Base-by-base conservation (phyloP, 2,113 vertebrate species). In the Acinonyx jubatus region DNA sequence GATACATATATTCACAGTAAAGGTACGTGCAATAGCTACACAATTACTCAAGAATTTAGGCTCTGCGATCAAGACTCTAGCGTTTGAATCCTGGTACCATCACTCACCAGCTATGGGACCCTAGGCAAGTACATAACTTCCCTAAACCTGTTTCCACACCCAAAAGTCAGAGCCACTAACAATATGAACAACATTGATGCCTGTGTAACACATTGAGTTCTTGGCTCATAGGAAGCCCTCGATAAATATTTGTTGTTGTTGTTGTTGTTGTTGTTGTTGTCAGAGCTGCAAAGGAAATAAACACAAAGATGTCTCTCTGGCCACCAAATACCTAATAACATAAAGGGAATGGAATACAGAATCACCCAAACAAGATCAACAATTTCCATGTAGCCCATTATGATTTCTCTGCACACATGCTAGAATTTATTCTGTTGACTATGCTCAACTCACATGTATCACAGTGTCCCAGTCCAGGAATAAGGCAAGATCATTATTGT, bases 361-460 rank as follows among this genome's bases (percentile, higher is more conserved):
- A 55, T 88, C 66, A 82, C 16, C 38, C 86, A 96, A 80, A 89
- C 1, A 8, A 92, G 66, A 65, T 27, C 25, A 7, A 71, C 31
- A 14, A 48, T 82, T 89, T 97, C 68, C 31, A 79, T 31, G 81
- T 80, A 86, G 36, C 21, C 50, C 25, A 36, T 52, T 33, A 25
- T 38, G 55, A 84, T 63, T 90, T 93, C 74, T 89, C 61, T 55
- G 15, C 38, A 66, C 4, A 18, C 1, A 15, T 33, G n/a, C 66
- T 81, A 87, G 76, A 91, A 78, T 36, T 79, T 81, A 23, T 83
- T 89, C 89, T 97, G 97, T 93, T 95, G 83, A 93, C 83, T 89
- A 57, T 87, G 50, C 71, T 89, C 45, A 91, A 78, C n/a, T 89
- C 78, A 68, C 38, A n/a, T 92, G 48, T 93, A 81, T 79, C 89